Evolutionary conservation across 2,113 vertebrate species (phyloP).

Genomic region (Pipa parva): DNA sequence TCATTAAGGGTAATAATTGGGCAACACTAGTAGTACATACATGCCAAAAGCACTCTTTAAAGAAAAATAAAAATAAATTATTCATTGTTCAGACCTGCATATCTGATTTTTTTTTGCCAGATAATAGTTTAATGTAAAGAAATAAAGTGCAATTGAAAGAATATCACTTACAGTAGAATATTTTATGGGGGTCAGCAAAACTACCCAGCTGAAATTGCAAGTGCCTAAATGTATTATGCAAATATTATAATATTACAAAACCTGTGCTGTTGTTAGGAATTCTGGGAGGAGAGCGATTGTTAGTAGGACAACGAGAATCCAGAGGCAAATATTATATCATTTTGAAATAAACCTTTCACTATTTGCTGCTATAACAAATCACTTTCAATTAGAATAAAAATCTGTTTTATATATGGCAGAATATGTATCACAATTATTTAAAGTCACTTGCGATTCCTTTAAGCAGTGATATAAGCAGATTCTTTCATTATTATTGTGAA

Average conservation of each 20-base stretch:
- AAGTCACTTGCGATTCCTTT: neutral
- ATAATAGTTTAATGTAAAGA: slow-evolving; percentile 3
- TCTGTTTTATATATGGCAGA: too few relatives aligned
- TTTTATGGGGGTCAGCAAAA: slow-evolving; percentile 8
- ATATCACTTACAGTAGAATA: neutral
- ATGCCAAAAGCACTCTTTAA: too few relatives aligned
- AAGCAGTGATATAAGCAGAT: neutral
- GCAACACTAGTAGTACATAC: too few relatives aligned
- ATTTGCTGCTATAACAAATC: neutral
- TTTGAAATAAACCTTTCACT: neutral
- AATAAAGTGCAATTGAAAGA: slow-evolving; percentile 1
- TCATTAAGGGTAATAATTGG: too few relatives aligned
- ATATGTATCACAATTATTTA: neutral
- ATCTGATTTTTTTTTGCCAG: neutral
- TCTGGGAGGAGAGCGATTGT: neutral
- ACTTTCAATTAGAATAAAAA: neutral
- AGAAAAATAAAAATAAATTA: too few relatives aligned
- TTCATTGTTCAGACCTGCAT: too few relatives aligned
- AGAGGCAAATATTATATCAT: neutral
- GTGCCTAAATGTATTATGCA: slow-evolving; percentile 24
- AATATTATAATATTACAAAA: slow-evolving; percentile 19
- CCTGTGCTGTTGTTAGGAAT: slow-evolving; percentile 1
- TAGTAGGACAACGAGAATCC: neutral
- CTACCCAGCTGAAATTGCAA: slow-evolving; percentile 13
- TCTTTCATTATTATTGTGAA: neutral